Evolutionary conservation across 2,113 vertebrate genomes (phyloP), one percentile per base, ranked within the genome.

Genomic region (Pantherophis guttatus): DNA sequence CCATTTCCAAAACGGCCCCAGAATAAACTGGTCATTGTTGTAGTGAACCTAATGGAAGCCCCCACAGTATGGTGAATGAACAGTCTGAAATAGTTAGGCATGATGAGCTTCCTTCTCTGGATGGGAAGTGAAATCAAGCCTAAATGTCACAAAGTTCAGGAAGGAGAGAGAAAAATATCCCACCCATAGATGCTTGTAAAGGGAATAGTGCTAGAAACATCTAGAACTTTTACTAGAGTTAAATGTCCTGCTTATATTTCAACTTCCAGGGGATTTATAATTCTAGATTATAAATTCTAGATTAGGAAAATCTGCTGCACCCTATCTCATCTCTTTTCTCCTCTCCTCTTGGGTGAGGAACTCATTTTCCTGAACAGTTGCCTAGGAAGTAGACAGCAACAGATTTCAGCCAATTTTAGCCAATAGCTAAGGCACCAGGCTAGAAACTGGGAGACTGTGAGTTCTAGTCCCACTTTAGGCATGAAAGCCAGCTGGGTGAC

Each of bases 11-110:
- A 97, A 94, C 96, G 95, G 97, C 96, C 97, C 86, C 97, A 97
- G 97, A 96, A 97, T 97, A 97, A 97, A 97, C 96, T 96, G 55
- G 24, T 88, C 96, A 96, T 97, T 97, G 97, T 97, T 95, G 94
- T 59, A 93, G 92, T 59, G 90, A 4, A 93, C 92, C 94, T 96
- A 86, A 89, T 26, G 15, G 94, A 94, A 96, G 91, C 91, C 55
- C 91, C 91, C 88, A 91, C 87, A 70, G 91, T 96, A 95, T 95
- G 94, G 89, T 95, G 95, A 96, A 94, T 95, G 97, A 97, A 95
- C 97, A 95, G 96, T 96, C 97, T 96, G 93, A 96, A 95, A 95
- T 96, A 97, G 95, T 95, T 97, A 96, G 95, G 97, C 96, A 94
- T 96, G 97, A 97, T 96, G 58, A 96, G 95, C 93, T 97, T 97